phyloP scores from a whole-genome alignment of 2,888 invertebrate genomes.

The Myathropa florea region DNA sequence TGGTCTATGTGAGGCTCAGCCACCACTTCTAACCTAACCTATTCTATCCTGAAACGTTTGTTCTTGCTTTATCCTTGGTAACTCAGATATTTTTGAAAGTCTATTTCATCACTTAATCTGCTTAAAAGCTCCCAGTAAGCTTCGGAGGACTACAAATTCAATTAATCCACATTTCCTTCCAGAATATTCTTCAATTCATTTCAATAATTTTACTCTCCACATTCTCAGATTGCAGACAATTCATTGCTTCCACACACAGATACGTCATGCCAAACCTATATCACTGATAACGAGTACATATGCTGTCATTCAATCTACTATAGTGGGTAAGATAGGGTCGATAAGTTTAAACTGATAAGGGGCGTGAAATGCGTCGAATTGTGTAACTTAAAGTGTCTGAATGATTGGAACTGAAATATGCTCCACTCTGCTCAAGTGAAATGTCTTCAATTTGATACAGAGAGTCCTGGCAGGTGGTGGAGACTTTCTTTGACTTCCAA shows the following conservation, averaged over 20 bases:
- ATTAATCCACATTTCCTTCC: not conserved
- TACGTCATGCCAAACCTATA: constrained; percentile 10
- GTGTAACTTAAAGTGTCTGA: not conserved
- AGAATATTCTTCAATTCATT: not conserved
- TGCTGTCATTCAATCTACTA: constrained; percentile 2
- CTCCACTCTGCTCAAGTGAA: not conserved
- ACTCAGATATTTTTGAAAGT: too few relatives aligned
- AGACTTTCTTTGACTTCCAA: not conserved
- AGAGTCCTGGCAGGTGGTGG: not conserved
- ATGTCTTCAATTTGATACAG: not conserved
- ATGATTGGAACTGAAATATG: not conserved
- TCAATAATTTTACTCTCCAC: not conserved
- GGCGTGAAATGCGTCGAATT: not conserved
- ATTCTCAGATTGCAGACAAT: not conserved
- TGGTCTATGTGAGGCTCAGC: too few relatives aligned
- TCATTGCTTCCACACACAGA: not conserved
- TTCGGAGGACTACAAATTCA: too few relatives aligned
- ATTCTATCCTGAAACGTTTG: too few relatives aligned
- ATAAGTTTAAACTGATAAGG: constrained; percentile 44
- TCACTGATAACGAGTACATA: constrained; percentile 29
- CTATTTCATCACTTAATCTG: too few relatives aligned
- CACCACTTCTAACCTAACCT: too few relatives aligned
- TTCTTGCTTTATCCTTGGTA: too few relatives aligned
- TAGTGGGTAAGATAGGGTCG: constrained; percentile 28
- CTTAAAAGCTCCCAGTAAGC: too few relatives aligned